Percentiles rank a stretch among this genome's conserved stretches.
phyloP scores from a whole-genome alignment of 2,888 invertebrate genomes.

The Cataglyphis livida region DNA sequence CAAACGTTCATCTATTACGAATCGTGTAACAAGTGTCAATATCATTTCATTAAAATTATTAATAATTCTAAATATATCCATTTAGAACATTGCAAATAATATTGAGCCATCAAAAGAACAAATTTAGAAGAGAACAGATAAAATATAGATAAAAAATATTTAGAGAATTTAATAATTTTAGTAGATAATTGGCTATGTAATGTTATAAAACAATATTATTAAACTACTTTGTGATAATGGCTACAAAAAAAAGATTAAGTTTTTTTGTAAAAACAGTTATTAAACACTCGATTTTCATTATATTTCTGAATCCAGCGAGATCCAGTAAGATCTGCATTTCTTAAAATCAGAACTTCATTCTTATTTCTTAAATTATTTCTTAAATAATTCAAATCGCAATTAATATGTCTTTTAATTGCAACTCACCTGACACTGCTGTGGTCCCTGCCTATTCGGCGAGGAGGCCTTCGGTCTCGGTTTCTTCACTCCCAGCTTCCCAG shows the following conservation, averaged over 20 bases:
- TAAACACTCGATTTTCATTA: neutral
- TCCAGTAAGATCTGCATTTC: too few relatives aligned
- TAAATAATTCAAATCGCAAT: neutral
- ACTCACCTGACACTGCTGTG: constrained; percentile 95
- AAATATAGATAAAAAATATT: too few relatives aligned
- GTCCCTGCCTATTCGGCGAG: constrained; percentile 96
- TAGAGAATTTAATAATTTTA: neutral
- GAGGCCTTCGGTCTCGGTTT: constrained; percentile 94
- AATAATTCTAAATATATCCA: constrained; percentile 11
- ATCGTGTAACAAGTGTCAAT: constrained; percentile 32
- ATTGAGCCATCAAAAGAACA: neutral
- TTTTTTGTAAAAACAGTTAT: neutral
- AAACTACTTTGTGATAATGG: neutral
- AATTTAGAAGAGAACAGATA: neutral
- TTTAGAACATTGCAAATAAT: constrained; percentile 6
- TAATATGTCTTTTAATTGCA: neutral
- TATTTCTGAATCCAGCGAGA: neutral
- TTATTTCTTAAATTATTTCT: neutral
- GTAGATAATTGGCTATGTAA: neutral
- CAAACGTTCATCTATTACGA: constrained; percentile 27
- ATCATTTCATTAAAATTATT: constrained; percentile 37
- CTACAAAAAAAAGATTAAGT: neutral
- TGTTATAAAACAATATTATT: neutral
- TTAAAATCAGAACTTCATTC: neutral
- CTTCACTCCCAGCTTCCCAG: constrained; percentile 88